Evolutionary conservation across 1,140 invertebrate species (phyloP).

Genomic region (Calliphora vicina): DNA sequence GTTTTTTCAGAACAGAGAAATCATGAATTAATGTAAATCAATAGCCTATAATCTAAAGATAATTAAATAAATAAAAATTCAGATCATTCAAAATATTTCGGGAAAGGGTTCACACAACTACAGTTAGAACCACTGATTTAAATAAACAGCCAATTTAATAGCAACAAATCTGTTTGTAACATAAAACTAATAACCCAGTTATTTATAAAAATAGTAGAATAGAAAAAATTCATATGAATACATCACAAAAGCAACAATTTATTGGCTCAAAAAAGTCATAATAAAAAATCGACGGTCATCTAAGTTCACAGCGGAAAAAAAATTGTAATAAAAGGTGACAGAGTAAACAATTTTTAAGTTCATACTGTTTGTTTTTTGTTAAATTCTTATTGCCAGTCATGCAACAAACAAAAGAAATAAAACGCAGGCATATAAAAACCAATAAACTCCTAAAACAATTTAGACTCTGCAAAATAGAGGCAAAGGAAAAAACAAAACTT

Average conservation of each 20-base stretch:
- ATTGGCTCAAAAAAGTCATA: not conserved
- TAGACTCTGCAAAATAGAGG: not conserved
- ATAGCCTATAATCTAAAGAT: too few species aligned
- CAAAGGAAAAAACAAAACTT: not conserved
- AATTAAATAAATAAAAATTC: too few species aligned
- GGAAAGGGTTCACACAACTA: too few species aligned
- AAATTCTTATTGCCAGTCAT: not conserved
- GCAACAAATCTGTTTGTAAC: not conserved
- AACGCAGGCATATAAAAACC: not conserved
- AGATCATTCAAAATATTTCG: too few species aligned
- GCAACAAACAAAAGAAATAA: not conserved
- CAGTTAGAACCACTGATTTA: too few species aligned
- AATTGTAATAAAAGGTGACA: not conserved
- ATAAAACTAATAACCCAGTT: not conserved
- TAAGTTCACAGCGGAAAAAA: not conserved
- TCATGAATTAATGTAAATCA: too few species aligned
- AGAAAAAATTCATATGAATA: not conserved
- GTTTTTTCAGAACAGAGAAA: too few species aligned
- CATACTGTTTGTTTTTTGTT: not conserved
- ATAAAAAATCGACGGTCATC: slow-evolving; percentile 7
- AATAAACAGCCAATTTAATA: not conserved
- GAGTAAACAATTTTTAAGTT: not conserved
- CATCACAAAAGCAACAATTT: not conserved
- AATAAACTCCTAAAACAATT: not conserved
- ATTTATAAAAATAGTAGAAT: not conserved